Evolutionary conservation across 2,113 vertebrate species (phyloP).

Genomic region (Thryonomys swinderianus): DNA sequence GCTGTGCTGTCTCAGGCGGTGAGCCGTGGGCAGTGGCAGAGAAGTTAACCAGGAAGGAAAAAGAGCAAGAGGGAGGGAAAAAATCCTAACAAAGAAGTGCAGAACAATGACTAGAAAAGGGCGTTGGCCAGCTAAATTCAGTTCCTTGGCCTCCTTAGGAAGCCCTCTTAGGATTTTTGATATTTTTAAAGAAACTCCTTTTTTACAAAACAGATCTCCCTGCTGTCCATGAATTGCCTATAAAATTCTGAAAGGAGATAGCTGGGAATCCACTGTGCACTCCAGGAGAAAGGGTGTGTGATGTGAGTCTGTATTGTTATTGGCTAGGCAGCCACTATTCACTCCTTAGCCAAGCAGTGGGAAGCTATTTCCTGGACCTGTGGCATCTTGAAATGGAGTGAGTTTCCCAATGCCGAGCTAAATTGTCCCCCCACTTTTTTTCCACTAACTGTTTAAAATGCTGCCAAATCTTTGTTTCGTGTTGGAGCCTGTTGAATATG

Average conservation of each 20-base stretch:
- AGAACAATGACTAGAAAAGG: constrained; percentile 76
- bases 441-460: constrained; percentile 8
- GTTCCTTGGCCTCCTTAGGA: constrained; percentile 47
- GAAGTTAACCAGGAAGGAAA: constrained; percentile 76
- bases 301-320: constrained; percentile 66
- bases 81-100: constrained; percentile 77
- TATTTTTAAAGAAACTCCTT: neutral
- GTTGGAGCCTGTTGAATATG: constrained; percentile 65
- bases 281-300: constrained; percentile 36
- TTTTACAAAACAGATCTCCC: neutral
- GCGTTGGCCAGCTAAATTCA: constrained; percentile 71
- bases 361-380: constrained; percentile 80
- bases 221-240: neutral
- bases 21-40: constrained; percentile 39
- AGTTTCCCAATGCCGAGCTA: constrained; percentile 58
- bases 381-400: constrained; percentile 78
- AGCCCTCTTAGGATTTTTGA: neutral
- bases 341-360: constrained; percentile 55
- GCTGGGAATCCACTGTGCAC: neutral
- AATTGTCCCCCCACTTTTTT: neutral
- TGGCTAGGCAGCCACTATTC: constrained; percentile 60
- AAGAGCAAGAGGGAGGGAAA: constrained; percentile 72
- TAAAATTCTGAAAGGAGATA: constrained; percentile 56
- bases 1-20: neutral
- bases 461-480: constrained; percentile 71